Evolutionary conservation across 2,797 vertebrate genomes (phyloP).

Genomic region (Paramormyrops hopkinsi): DNA sequence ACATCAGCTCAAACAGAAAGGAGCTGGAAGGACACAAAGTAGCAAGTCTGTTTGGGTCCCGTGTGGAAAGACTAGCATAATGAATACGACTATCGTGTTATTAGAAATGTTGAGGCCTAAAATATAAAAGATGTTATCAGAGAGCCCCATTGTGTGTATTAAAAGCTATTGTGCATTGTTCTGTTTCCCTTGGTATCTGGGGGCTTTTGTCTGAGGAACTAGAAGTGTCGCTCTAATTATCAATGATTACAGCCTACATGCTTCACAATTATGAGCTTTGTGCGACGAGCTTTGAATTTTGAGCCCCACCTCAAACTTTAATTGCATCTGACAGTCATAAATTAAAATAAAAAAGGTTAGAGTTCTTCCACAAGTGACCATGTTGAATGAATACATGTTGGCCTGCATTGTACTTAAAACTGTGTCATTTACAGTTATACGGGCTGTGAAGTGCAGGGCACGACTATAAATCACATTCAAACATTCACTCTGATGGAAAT

Average conservation of each 20-base stretch:
- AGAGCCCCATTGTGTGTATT: slow-evolving; percentile 7
- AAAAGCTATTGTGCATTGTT: slow-evolving; percentile 17
- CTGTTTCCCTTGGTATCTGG: slow-evolving; percentile 8
- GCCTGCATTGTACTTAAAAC: neutral
- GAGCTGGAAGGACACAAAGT: slow-evolving; percentile 11
- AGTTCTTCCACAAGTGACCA: neutral
- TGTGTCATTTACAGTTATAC: neutral
- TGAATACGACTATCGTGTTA: slow-evolving; percentile 16
- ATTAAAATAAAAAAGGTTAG: neutral
- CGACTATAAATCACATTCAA: neutral
- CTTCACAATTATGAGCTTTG: slow-evolving; percentile 11
- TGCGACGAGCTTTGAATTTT: neutral
- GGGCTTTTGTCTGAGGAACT: slow-evolving; percentile 1
- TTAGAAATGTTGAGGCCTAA: slow-evolving; percentile 18
- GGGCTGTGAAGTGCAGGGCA: neutral
- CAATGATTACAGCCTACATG: slow-evolving; percentile 13
- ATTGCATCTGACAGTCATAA: neutral
- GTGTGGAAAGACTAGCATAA: slow-evolving; percentile 10
- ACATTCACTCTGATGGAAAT: neutral
- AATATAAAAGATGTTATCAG: slow-evolving; percentile 21
- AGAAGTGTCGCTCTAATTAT: slow-evolving; percentile 12
- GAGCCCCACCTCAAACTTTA: slow-evolving; percentile 1
- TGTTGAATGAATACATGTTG: neutral
- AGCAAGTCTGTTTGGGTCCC: slow-evolving; percentile 12
- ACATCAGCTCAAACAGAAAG: slow-evolving; percentile 11